A percentile compares a stretch with the other conserved stretches of the same genome.
These are phyloP conservation scores for Pardalotus punctatus DNA, from an alignment of 2,113 vertebrate species.

Conservation along the genomic window DNA sequence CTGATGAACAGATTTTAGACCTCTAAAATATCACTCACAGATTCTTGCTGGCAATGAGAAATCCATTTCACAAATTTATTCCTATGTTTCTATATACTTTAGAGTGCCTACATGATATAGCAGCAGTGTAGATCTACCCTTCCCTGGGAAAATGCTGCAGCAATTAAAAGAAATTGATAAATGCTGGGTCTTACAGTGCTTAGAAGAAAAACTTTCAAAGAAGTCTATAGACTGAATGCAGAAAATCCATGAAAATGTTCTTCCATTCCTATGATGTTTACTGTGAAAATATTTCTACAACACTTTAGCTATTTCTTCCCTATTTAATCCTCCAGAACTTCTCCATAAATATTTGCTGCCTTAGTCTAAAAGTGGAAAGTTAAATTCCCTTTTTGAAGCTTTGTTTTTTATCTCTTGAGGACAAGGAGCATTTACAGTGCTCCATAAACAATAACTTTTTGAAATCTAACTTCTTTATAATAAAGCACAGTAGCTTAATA, in stretches of 20 bases:
- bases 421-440: background rate
- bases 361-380: background rate
- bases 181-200: background rate
- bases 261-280: background rate
- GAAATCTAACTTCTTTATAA: slow-evolving; percentile 27
- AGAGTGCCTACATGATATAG: background rate
- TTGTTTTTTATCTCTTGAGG: background rate
- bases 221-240: background rate
- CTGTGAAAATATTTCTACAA: background rate
- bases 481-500: background rate
- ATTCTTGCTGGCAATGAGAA: background rate
- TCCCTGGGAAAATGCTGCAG: background rate
- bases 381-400: background rate
- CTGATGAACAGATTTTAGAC: background rate
- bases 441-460: slow-evolving; percentile 17
- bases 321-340: background rate
- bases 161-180: background rate
- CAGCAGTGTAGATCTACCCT: background rate
- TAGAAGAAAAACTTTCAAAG: background rate
- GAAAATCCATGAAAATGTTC: background rate
- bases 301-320: background rate
- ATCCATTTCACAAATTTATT: background rate
- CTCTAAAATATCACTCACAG: background rate
- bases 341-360: background rate
- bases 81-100: background rate